phyloP scores from a whole-genome alignment of 2,113 vertebrate species.

The Laticauda laticaudata region DNA sequence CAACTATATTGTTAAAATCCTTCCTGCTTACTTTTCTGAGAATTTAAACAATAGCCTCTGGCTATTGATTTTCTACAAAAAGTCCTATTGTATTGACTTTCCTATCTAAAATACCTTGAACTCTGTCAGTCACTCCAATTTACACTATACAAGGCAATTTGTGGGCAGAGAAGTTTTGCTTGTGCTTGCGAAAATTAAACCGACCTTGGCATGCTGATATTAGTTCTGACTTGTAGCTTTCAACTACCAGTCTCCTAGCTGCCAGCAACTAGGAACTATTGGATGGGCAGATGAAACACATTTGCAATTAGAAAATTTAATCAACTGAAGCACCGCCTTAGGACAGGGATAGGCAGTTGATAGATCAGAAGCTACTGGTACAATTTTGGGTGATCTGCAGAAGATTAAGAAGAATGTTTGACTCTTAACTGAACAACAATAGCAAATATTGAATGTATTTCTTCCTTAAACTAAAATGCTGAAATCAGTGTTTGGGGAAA shows the following conservation, averaged over 20 bases:
- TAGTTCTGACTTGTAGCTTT: conserved; percentile 53
- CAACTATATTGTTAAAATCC: background rate
- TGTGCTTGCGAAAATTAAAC: conserved; percentile 5
- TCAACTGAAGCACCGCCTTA: conserved; percentile 46
- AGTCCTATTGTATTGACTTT: background rate
- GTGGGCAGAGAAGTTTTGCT: conserved; percentile 28
- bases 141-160: background rate
- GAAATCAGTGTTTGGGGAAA: background rate
- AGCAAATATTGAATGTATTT: background rate
- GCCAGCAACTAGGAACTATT: conserved; percentile 35
- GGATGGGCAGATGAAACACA: conserved; percentile 30
- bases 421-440: background rate
- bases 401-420: background rate
- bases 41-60: conserved; percentile 7
- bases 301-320: conserved; percentile 56
- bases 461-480: background rate
- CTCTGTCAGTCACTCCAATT: background rate
- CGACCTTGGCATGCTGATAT: conserved; percentile 33
- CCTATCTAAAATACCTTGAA: background rate
- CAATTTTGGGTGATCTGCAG: background rate
- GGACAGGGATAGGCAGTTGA: conserved; percentile 21
- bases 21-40: background rate
- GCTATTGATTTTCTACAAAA: background rate
- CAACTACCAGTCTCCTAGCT: conserved; percentile 43
- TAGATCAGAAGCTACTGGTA: background rate